These are phyloP conservation scores for Misgurnus anguillicaudatus DNA, from an alignment of 2,113 vertebrate species.

Conservation along the genomic window DNA sequence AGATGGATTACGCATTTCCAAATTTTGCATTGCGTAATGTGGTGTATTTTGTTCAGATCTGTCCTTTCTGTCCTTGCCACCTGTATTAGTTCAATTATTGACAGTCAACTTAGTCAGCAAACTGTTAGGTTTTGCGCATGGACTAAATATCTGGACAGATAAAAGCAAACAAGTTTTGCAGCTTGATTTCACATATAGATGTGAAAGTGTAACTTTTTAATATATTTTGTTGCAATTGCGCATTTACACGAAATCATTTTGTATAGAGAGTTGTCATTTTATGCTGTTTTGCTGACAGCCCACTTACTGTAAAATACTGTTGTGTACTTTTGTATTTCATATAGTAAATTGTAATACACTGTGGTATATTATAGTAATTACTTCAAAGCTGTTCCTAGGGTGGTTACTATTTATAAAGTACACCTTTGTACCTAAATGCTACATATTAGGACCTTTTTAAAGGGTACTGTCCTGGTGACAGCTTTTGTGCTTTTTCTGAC, in stretches of 20 bases:
- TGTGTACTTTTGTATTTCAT: too few relatives aligned
- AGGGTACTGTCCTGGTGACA: too few relatives aligned
- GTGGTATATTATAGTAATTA: too few relatives aligned
- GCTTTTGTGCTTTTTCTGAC: too few relatives aligned
- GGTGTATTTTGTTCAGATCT: conserved; percentile 2
- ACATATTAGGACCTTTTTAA: too few relatives aligned
- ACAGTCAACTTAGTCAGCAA: not conserved
- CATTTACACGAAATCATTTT: not conserved
- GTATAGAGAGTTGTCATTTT: too few relatives aligned
- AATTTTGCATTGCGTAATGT: not conserved
- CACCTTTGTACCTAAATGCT: too few relatives aligned
- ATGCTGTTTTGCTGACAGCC: too few relatives aligned
- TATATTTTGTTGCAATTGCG: not conserved
- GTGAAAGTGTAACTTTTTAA: not conserved
- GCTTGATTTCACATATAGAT: not conserved
- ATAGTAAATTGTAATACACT: too few relatives aligned
- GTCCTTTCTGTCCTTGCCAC: not conserved
- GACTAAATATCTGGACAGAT: not conserved
- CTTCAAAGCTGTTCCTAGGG: too few relatives aligned
- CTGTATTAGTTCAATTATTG: not conserved
- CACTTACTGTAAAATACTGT: too few relatives aligned
- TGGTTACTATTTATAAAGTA: too few relatives aligned
- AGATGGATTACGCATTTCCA: not conserved
- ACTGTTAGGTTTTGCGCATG: not conserved
- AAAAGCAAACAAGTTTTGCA: conserved; percentile 1